phyloP scores from a whole-genome alignment of 2,113 vertebrate species.

The Corythaeola cristata region DNA sequence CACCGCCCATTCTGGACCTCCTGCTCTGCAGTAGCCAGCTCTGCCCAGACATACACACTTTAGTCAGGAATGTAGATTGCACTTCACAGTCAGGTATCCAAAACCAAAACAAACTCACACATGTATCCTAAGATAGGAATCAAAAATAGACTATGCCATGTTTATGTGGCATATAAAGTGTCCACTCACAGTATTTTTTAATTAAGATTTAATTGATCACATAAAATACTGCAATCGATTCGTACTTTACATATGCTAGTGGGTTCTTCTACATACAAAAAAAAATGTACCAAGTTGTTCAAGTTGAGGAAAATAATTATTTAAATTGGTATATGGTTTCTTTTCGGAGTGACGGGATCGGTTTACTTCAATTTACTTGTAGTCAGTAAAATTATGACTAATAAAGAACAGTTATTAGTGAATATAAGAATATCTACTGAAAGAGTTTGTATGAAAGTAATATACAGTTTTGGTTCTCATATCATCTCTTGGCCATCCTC shows the following conservation, averaged over 20 bases:
- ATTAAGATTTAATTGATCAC: background rate
- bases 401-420: background rate
- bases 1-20: rapidly evolving
- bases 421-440: background rate
- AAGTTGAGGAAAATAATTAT: background rate
- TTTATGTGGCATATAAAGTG: background rate
- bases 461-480: background rate
- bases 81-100: background rate
- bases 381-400: background rate
- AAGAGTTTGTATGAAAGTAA: background rate
- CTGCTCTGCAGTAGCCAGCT: background rate
- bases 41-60: background rate
- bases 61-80: background rate
- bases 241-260: background rate
- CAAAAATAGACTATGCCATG: background rate
- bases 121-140: background rate
- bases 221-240: background rate
- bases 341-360: background rate
- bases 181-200: background rate
- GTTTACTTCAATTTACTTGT: background rate
- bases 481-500: background rate
- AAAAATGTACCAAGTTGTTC: background rate
- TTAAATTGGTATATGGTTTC: background rate
- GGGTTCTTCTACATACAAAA: background rate
- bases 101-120: background rate